Percentiles rank a stretch among this genome's conserved stretches.
phyloP scores from a whole-genome alignment of 2,888 invertebrate genomes.

The Ellobium chinense region DNA sequence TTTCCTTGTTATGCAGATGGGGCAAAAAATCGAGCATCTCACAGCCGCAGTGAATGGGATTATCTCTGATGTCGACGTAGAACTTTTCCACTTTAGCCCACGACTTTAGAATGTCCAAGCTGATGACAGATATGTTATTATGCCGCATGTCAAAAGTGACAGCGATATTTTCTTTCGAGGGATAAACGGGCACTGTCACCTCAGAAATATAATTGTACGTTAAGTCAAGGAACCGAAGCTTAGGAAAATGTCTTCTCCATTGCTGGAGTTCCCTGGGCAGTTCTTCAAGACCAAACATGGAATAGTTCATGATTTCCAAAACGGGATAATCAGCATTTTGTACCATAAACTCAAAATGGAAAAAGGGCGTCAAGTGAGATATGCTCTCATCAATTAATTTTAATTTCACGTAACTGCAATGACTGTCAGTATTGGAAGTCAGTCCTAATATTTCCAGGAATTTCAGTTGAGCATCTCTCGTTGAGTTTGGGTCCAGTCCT shows the following conservation, averaged over 20 bases:
- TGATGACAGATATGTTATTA: slow-evolving; percentile 61
- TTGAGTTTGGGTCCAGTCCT: neutral
- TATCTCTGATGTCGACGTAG: slow-evolving; percentile 59
- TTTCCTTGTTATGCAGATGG: slow-evolving; percentile 9
- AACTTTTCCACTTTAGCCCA: slow-evolving; percentile 54
- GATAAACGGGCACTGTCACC: neutral
- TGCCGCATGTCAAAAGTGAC: slow-evolving; percentile 46
- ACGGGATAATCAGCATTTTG: slow-evolving; percentile 18
- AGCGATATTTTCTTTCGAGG: neutral
- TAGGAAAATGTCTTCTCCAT: slow-evolving; percentile 38
- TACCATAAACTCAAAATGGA: slow-evolving; percentile 37
- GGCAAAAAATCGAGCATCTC: slow-evolving; percentile 24
- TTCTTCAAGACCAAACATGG: slow-evolving; percentile 5
- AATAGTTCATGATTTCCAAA: slow-evolving; percentile 43
- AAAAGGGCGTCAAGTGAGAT: neutral
- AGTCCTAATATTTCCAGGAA: neutral
- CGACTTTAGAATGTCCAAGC: slow-evolving; percentile 51
- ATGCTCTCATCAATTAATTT: slow-evolving; percentile 37
- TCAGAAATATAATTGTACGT: slow-evolving; percentile 34
- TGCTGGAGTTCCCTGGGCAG: slow-evolving; percentile 25
- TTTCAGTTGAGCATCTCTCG: neutral
- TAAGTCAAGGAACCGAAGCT: slow-evolving; percentile 25
- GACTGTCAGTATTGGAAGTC: neutral
- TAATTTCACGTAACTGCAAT: slow-evolving; percentile 31
- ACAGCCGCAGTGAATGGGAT: slow-evolving; percentile 63